Base-by-base conservation (phyloP, 2,797 vertebrate genomes). In the Pangasius mekongensis region DNA sequence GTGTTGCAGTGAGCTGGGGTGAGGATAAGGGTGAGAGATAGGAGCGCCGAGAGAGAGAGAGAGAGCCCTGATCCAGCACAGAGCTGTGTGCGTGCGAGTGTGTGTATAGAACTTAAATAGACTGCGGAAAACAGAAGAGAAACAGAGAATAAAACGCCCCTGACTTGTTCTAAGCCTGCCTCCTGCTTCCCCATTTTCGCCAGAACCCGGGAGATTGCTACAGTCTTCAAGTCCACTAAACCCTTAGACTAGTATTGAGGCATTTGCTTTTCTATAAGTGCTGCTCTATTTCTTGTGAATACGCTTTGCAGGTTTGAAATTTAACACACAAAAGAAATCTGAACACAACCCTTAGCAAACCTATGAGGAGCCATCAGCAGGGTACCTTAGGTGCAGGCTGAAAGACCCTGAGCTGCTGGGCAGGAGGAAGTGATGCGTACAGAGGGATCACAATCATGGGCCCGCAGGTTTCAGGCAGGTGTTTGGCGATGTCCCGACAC, bases 351-450 rank as follows among this genome's bases (percentile, higher is more conserved):
- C 3, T 30, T 7, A 54, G n/a, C 14, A 54, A 13, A 80, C 18
- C 30, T 11, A 62, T 60, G 33, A 82, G 56, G 20, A 60, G 27
- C 36, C 24, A 43, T 43, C 30, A 47, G 16, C 18, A n/a, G 39
- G 7, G 87, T 93, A 99, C 98, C 97, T 98, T 98, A 1, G 97
- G 96, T 22, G 97, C 96, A 0, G 95, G 91, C 91, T 97, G 97
- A 91, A 99, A 99, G 92, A 99, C 98, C 5, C 97, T 95, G 92
- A 98, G 97, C 20, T 99, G 98, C 87, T 98, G 98, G 0, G 93
- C 91, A 0, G 97, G 97, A 43, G 98, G 98, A 88, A 99, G 95
- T 5, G 99, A 98, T 30, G 98, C 98, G 0, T 99, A 99, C 52
- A 99, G 94, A 1, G 98, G 97, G 89, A 99, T 94, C 66, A 98